Evolutionary conservation across 2,888 invertebrate genomes (phyloP).

Genomic region (Cabera pusaria): DNA sequence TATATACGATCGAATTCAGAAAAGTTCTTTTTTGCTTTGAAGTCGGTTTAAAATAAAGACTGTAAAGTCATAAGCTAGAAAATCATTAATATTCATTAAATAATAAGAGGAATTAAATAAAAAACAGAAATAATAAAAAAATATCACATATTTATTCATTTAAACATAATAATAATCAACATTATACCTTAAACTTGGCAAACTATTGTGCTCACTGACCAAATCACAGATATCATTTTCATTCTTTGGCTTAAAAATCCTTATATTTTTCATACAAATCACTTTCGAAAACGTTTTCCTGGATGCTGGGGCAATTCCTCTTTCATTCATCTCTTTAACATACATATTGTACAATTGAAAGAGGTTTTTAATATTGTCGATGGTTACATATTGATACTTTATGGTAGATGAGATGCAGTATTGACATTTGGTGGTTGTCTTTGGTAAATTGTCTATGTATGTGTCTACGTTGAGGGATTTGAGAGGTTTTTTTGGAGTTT

Average conservation of each 20-base stretch:
- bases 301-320: slow-evolving; percentile 44
- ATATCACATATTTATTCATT: slow-evolving; percentile 20
- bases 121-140: too few species aligned
- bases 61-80: too few species aligned
- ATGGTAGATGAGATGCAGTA: slow-evolving; percentile 36
- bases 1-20: too few species aligned
- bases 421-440: slow-evolving; percentile 48
- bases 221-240: slow-evolving; percentile 51
- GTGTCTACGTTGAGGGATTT: slow-evolving; percentile 50
- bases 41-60: too few species aligned
- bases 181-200: slow-evolving; percentile 20
- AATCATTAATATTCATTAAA: too few species aligned
- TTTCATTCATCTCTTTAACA: slow-evolving; percentile 42
- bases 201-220: slow-evolving; percentile 46
- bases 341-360: slow-evolving; percentile 57
- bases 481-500: slow-evolving; percentile 40
- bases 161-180: slow-evolving; percentile 32
- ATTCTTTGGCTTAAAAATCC: slow-evolving; percentile 59
- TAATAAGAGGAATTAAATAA: too few species aligned
- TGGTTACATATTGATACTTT: slow-evolving; percentile 45
- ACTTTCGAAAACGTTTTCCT: slow-evolving; percentile 64
- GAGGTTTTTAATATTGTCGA: slow-evolving; percentile 51
- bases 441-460: slow-evolving; percentile 56
- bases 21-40: too few species aligned
- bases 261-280: slow-evolving; percentile 45